These are phyloP conservation scores for Pteruthius melanotis DNA, from an alignment of 2,113 vertebrate genomes.

Conservation along the genomic window DNA sequence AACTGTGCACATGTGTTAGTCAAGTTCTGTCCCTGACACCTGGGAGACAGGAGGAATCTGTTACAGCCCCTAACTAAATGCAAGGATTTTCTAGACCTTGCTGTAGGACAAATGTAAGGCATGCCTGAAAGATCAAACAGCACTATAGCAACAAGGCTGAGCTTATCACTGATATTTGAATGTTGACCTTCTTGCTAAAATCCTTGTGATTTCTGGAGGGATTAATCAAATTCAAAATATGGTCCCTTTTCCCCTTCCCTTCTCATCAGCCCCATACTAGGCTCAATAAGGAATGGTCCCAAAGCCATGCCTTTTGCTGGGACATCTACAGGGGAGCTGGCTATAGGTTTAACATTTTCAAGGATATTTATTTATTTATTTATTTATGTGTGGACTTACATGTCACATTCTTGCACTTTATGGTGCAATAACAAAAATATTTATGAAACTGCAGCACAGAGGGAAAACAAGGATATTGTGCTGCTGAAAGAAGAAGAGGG, in stretches of 20 bases:
- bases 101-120: not conserved
- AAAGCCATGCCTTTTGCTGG: not conserved
- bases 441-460: not conserved
- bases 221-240: not conserved
- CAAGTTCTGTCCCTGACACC: not conserved
- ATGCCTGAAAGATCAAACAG: not conserved
- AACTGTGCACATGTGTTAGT: not conserved
- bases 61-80: not conserved
- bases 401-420: not conserved
- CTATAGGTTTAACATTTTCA: not conserved
- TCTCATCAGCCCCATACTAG: not conserved
- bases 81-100: not conserved
- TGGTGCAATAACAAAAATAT: not conserved
- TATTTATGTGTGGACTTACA: not conserved
- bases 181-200: not conserved
- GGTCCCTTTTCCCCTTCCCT: not conserved
- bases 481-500: not conserved
- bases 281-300: not conserved
- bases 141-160: not conserved
- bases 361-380: not conserved
- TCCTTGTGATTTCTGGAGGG: not conserved
- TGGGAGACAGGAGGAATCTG: not conserved
- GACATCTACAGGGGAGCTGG: not conserved
- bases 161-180: not conserved
- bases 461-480: not conserved